Evolutionary conservation across 2,113 vertebrate genomes (phyloP).

Genomic region (Nerophis lumbriciformis): DNA sequence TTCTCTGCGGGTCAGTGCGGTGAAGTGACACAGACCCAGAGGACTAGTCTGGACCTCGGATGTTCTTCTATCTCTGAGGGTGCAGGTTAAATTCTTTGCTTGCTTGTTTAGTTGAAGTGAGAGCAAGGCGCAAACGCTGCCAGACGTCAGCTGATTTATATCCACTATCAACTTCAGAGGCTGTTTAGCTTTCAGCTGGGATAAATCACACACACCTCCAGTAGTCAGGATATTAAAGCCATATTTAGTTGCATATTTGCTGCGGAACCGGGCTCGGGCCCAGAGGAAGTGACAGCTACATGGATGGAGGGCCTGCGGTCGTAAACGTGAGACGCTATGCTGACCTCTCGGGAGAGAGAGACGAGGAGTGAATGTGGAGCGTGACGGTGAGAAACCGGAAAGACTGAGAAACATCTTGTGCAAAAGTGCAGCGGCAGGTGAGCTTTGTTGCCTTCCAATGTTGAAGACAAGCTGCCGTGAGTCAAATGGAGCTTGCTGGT

Average conservation of each 20-base stretch:
- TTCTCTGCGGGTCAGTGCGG: background rate
- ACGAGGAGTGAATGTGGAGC: background rate
- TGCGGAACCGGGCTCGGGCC: constrained; percentile 21
- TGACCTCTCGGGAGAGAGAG: background rate
- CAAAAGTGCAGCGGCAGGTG: background rate
- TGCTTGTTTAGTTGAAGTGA: background rate
- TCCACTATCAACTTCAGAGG: constrained; percentile 30
- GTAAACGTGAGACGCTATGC: constrained; percentile 25
- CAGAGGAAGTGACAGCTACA: constrained; percentile 23
- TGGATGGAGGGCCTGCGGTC: constrained; percentile 3
- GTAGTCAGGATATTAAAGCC: constrained; percentile 41
- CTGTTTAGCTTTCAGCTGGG: constrained; percentile 37
- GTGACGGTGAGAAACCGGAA: background rate
- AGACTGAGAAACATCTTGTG: background rate
- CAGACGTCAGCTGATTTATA: constrained; percentile 29
- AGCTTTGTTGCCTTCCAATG: too few species aligned
- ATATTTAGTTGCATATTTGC: constrained; percentile 41
- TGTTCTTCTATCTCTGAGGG: too few species aligned
- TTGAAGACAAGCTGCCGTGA: background rate
- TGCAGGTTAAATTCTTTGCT: background rate
- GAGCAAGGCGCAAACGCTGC: background rate
- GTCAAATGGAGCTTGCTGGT: background rate
- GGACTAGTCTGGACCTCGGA: background rate
- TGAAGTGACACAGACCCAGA: background rate
- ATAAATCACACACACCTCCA: constrained; percentile 47